A percentile compares a stretch with the other conserved stretches of the same genome.
These are phyloP conservation scores for Serilophus lunatus DNA, from an alignment of 2,113 vertebrate species.

Conservation along the genomic window DNA sequence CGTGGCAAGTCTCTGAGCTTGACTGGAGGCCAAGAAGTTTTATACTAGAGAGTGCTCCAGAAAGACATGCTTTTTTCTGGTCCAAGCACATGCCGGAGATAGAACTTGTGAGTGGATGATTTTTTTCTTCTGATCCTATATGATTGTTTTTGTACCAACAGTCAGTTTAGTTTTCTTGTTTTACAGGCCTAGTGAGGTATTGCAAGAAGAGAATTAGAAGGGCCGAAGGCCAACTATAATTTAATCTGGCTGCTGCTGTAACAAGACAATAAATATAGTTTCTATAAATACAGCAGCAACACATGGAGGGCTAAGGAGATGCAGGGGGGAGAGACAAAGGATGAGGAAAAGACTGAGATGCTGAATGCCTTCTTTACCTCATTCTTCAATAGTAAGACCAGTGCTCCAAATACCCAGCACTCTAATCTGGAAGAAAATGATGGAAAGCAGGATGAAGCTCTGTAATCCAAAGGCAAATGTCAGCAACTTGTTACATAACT, in stretches of 20 bases:
- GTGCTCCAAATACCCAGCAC: no score
- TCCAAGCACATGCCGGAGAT: background rate
- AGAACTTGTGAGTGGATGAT: background rate
- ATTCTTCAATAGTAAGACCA: background rate
- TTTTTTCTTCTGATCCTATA: background rate
- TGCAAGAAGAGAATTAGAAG: background rate
- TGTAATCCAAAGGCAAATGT: background rate
- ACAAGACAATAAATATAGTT: background rate
- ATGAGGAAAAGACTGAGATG: background rate
- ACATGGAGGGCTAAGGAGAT: background rate
- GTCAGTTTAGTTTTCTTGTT: background rate
- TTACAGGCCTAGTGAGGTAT: background rate
- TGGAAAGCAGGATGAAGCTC: background rate
- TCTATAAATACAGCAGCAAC: background rate
- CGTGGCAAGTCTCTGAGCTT: background rate
- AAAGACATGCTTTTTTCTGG: background rate
- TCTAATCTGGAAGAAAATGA: background rate
- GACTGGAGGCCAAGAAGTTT: background rate
- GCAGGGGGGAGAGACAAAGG: background rate
- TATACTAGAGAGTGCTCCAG: background rate
- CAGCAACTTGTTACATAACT: background rate
- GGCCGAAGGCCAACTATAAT: background rate
- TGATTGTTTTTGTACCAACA: background rate
- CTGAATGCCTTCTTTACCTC: background rate
- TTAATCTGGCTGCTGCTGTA: background rate